Base-by-base conservation (phyloP, 2,797 vertebrate genomes). In the Oryzias dopingdopingensis region DNA sequence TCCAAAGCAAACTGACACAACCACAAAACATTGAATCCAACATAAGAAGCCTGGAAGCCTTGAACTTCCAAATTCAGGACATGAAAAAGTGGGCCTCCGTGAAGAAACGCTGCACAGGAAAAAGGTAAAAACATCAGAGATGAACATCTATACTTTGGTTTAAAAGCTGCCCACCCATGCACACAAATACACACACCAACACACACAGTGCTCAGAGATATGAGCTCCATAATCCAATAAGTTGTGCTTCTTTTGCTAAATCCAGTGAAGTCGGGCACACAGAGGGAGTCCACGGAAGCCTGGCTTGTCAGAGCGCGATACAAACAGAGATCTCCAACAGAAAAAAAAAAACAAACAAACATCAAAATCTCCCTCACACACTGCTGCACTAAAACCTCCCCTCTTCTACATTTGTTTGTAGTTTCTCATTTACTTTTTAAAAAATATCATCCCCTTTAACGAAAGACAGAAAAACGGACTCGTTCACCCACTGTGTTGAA, bases 171-270 rank as follows among this genome's bases (percentile, higher is more conserved):
- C 66, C 78, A 76, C 72, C 52, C 71, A 77, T 76, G 2, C 53
- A 47, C 59, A 48, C 26, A 40, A 48, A 50, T 29, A 51, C 57
- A 41, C 70, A 59, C 48, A 52, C 64, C 46, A 59, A 59, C 49
- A 45, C 53, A 51, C 51, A 61, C 46, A 56, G 65, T 84, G 80
- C 50, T 29, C 58, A 77, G 84, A 72, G 49, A 74, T 69, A 67
- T 68, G 75, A 80, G 72, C 76, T 76, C 81, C 70, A 56, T 88
- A 85, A 89, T 88, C 85, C 84, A 82, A 87, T 87, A 84, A 84
- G 50, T 78, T 86, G 71, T 83, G 79, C 72, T 82, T 86, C 79
- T 81, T 79, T 43, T 77, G 79, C 82, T 83, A 81, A 87, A 88
- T 49, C 84, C 77, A 81, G 77, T 82, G 72, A 83, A 86, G 84